A percentile compares a stretch with the other conserved stretches of the same genome.
phyloP scores from a whole-genome alignment of 2,888 invertebrate genomes.

The Chalcis sispes region DNA sequence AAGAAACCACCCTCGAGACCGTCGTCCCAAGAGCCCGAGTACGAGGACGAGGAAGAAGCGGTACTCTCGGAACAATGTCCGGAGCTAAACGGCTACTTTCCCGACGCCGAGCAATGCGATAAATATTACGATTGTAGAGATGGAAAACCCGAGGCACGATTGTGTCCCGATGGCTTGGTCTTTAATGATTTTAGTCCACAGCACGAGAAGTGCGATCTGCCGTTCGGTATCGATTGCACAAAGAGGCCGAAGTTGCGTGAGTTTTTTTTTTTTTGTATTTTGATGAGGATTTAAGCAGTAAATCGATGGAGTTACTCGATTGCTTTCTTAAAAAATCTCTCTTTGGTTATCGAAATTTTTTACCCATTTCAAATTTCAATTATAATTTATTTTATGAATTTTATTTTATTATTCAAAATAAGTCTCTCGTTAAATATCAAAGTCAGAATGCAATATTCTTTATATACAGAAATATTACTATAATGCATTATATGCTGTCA shows the following conservation, averaged over 20 bases:
- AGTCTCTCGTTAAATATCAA: no score
- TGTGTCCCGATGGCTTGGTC: constrained; percentile 93
- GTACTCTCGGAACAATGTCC: constrained; percentile 85
- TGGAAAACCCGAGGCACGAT: constrained; percentile 85
- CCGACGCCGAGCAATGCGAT: constrained; percentile 91
- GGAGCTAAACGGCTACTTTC: constrained; percentile 88
- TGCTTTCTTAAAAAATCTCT: no score
- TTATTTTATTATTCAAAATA: no score
- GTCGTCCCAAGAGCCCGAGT: constrained; percentile 48
- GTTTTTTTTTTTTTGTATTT: constrained; percentile 70
- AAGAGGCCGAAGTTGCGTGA: constrained; percentile 88
- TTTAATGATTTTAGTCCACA: constrained; percentile 90
- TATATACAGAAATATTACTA: no score
- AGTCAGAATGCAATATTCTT: no score
- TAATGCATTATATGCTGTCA: no score
- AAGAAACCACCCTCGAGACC: constrained; percentile 52
- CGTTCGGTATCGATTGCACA: constrained; percentile 90
- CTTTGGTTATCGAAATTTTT: no score
- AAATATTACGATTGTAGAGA: constrained; percentile 90
- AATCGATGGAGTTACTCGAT: no score
- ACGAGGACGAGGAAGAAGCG: constrained; percentile 58
- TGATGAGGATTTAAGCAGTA: neutral
- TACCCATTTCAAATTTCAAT: no score
- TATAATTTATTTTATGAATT: neutral
- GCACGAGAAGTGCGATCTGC: constrained; percentile 91